Evolutionary conservation across 2,113 vertebrate species (phyloP).

Genomic region (Trematomus loennbergii): DNA sequence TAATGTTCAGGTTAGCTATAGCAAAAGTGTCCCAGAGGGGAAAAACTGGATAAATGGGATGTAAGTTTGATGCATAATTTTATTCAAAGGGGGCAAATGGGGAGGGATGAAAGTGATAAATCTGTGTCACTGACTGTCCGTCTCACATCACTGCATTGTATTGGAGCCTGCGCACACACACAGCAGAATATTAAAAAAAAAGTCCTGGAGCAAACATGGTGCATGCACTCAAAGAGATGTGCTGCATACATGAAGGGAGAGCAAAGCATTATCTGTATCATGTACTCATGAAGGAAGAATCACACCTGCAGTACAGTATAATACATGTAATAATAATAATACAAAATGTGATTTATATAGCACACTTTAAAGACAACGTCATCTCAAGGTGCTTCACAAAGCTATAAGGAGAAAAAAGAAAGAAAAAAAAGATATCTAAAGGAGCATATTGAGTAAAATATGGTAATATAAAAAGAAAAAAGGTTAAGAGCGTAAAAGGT

Average conservation of each 20-base stretch:
- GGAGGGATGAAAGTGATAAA: conserved; percentile 46
- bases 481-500: no score
- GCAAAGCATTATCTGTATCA: conserved; percentile 26
- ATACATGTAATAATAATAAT: no score
- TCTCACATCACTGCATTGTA: conserved; percentile 86
- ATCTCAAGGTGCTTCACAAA: no score
- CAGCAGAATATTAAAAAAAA: conserved; percentile 61
- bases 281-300: conserved; percentile 27
- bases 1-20: conserved; percentile 6
- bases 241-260: conserved; percentile 76
- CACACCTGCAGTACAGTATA: not conserved
- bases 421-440: no score
- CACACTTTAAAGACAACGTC: no score
- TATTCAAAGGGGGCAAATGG: conserved; percentile 48
- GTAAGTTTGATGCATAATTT: conserved; percentile 43
- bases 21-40: conserved; percentile 12
- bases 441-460: no score
- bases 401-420: no score
- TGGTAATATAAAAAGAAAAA: no score
- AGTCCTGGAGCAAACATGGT: conserved; percentile 77
- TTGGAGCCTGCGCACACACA: conserved; percentile 86
- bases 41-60: conserved; percentile 25
- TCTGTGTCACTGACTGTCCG: conserved; percentile 80
- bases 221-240: conserved; percentile 85
- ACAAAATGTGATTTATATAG: no score